phyloP scores from a whole-genome alignment of 2,113 vertebrate species.

The Marcusenius ussheri region DNA sequence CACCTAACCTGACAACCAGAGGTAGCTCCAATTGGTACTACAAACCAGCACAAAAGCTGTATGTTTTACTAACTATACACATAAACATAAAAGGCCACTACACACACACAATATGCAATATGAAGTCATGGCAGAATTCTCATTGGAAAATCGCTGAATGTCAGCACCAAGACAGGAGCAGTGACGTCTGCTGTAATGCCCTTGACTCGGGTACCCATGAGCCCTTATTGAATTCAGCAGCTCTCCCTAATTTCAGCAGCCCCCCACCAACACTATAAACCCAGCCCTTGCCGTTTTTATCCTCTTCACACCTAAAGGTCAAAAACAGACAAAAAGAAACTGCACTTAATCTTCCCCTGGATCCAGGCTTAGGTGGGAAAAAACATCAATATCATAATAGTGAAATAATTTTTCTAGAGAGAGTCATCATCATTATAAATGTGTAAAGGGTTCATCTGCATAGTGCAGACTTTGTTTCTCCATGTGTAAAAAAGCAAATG shows the following conservation, averaged over 20 bases:
- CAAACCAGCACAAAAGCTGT: not conserved
- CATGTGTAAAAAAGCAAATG: not conserved
- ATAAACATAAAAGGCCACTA: not conserved
- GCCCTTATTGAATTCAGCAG: not conserved
- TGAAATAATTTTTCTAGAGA: conserved; percentile 1
- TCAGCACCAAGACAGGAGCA: not conserved
- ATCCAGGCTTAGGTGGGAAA: conserved; percentile 7
- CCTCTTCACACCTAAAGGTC: conserved; percentile 19
- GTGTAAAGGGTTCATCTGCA: not conserved
- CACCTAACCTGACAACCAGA: not conserved
- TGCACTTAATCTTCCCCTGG: not conserved
- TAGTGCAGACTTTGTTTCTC: not conserved
- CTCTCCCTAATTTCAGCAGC: not conserved
- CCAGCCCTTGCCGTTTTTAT: not conserved
- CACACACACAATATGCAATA: not conserved
- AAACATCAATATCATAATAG: conserved; percentile 15
- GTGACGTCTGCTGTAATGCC: not conserved
- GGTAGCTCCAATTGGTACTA: not conserved
- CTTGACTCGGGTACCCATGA: conserved; percentile 1
- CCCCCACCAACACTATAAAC: not conserved
- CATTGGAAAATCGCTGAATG: not conserved
- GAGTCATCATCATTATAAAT: not conserved
- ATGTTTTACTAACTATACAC: not conserved
- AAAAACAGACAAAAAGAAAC: conserved; percentile 9
- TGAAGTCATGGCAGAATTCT: not conserved